Percentiles rank a stretch among this genome's conserved stretches.
Conservation (phyloP, 2,888 invertebrate species). For the Reticulitermes lucifugus region DNA sequence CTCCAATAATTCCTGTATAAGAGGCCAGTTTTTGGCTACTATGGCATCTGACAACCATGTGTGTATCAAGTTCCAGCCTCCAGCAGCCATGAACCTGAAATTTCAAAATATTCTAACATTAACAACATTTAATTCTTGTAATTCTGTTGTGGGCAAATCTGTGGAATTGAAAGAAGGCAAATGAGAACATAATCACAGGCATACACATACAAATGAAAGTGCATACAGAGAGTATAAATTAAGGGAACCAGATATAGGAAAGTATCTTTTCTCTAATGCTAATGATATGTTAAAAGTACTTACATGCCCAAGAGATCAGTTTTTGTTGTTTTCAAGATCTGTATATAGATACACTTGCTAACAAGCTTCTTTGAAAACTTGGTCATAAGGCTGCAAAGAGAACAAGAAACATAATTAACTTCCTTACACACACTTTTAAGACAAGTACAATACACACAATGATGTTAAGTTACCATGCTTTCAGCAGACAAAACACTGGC, state of each 20-base stretch:
- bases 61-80: constrained; percentile 93
- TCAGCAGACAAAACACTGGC: too few relatives aligned
- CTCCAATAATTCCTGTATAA: constrained; percentile 88
- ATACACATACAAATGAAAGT: not conserved
- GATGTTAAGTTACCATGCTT: not conserved
- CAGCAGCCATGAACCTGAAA: constrained; percentile 84
- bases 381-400: constrained; percentile 87
- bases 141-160: not conserved
- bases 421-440: too few relatives aligned
- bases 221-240: not conserved
- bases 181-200: too few relatives aligned
- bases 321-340: constrained; percentile 89
- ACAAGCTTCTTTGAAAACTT: constrained; percentile 96
- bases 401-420: constrained; percentile 50
- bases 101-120: constrained; percentile 30
- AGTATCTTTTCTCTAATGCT: too few relatives aligned
- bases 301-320: constrained; percentile 83
- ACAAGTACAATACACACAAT: too few relatives aligned
- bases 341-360: constrained; percentile 94
- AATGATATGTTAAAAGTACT: constrained; percentile 59
- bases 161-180: too few relatives aligned
- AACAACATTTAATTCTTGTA: too few relatives aligned
- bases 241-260: too few relatives aligned
- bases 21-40: constrained; percentile 84
- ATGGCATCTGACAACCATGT: constrained; percentile 92